phyloP scores from a whole-genome alignment of 2,113 vertebrate genomes.

The Progne subis region DNA sequence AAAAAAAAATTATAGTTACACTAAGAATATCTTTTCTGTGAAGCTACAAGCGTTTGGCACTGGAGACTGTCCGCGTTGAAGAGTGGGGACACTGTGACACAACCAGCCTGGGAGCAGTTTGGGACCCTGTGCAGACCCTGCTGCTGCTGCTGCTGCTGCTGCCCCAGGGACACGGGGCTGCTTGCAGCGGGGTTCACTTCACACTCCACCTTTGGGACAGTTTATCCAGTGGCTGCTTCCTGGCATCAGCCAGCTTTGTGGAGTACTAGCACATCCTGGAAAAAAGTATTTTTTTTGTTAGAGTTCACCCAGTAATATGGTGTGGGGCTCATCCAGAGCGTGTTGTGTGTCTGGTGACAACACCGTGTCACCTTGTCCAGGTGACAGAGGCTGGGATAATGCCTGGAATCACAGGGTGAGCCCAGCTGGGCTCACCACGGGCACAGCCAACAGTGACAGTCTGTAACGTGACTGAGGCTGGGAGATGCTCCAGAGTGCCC shows the following conservation, averaged over 20 bases:
- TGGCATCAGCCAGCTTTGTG: not conserved
- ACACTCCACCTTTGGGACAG: fast-evolving
- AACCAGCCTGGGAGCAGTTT: not conserved
- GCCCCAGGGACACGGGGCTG: fast-evolving
- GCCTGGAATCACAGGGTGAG: not conserved
- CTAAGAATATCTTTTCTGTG: constrained; percentile 2
- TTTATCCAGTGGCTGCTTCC: not conserved
- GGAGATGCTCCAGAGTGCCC: not conserved
- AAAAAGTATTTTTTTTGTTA: not conserved
- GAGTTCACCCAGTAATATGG: not conserved
- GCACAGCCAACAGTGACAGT: not conserved
- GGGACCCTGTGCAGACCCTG: not conserved
- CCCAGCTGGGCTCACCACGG: not conserved
- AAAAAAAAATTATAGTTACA: not conserved
- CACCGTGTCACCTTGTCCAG: not conserved
- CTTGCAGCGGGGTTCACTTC: not conserved
- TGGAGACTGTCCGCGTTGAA: not conserved
- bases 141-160: not conserved
- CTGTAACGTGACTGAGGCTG: fast-evolving
- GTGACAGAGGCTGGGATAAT: not conserved
- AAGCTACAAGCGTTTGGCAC: not conserved
- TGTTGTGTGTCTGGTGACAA: fast-evolving
- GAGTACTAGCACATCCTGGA: fast-evolving
- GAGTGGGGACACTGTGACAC: not conserved
- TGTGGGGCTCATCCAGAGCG: not conserved